Evolutionary conservation across 1,140 invertebrate genomes (phyloP).

Genomic region (Temnothorax nylanderi): DNA sequence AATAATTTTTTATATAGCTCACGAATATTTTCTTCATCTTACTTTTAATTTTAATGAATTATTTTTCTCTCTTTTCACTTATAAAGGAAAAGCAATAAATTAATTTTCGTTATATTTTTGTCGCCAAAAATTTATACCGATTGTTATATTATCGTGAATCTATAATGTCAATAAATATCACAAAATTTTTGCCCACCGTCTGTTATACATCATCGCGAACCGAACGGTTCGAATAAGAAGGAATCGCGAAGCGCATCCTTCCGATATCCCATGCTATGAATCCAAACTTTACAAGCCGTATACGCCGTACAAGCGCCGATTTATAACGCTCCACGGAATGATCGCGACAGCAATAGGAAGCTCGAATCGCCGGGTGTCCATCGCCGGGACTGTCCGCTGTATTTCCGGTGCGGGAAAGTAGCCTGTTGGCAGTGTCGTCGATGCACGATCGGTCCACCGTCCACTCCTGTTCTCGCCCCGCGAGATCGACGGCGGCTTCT

Average conservation of each 20-base stretch:
- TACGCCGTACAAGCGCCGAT: constrained; percentile 28
- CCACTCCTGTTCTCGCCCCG: constrained; percentile 58
- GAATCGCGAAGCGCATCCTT: constrained; percentile 51
- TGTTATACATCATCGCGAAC: neutral
- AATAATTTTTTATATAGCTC: neutral
- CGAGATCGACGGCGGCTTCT: constrained; percentile 51
- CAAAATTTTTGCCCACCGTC: neutral
- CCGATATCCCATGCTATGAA: constrained; percentile 39
- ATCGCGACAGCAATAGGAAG: constrained; percentile 62
- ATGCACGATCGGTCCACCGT: constrained; percentile 51
- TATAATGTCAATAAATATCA: neutral
- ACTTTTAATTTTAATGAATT: neutral
- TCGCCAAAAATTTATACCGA: neutral
- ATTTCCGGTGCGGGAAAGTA: constrained; percentile 54
- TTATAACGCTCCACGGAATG: constrained; percentile 48
- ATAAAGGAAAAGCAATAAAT: neutral
- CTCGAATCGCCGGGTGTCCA: constrained; percentile 63
- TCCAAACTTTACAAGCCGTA: constrained; percentile 40
- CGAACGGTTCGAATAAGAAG: constrained; percentile 25
- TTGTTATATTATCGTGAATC: neutral
- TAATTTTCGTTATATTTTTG: neutral
- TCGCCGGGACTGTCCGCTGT: constrained; percentile 54
- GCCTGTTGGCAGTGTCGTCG: constrained; percentile 63
- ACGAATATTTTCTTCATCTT: neutral
- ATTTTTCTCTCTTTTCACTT: neutral